phyloP scores from a whole-genome alignment of 2,797 vertebrate genomes.

The Pempheris klunzingeri region DNA sequence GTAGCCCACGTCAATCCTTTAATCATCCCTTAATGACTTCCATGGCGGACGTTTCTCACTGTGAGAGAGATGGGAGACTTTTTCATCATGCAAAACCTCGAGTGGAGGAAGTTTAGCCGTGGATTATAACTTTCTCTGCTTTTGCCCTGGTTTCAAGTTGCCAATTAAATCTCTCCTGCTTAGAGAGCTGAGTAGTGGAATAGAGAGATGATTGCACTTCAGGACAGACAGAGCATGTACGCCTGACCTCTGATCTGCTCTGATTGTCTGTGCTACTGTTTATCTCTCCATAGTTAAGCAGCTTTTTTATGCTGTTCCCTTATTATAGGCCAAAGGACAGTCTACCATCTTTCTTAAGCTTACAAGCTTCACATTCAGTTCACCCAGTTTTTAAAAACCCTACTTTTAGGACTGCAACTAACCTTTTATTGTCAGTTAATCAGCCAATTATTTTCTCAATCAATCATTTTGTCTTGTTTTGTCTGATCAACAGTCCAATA shows the following conservation, averaged over 20 bases:
- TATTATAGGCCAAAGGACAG: slow-evolving; percentile 22
- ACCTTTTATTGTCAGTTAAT: too few relatives aligned
- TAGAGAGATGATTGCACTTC: slow-evolving; percentile 15
- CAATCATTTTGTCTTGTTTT: background rate
- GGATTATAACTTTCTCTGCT: slow-evolving; percentile 12
- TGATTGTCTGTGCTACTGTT: slow-evolving; percentile 37
- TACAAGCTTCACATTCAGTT: background rate
- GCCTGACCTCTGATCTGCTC: slow-evolving; percentile 45
- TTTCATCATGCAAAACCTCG: slow-evolving; percentile 40
- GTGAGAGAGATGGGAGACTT: slow-evolving; percentile 23
- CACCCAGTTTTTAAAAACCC: background rate
- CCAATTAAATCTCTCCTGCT: slow-evolving; percentile 44
- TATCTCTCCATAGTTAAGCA: slow-evolving; percentile 48
- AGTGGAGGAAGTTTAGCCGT: slow-evolving; percentile 5
- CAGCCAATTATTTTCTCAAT: background rate
- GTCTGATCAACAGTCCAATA: too few relatives aligned
- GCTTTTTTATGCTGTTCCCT: slow-evolving; percentile 45
- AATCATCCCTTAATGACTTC: slow-evolving; percentile 43
- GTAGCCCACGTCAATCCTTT: slow-evolving; percentile 22
- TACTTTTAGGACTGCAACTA: background rate
- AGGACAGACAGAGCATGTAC: slow-evolving; percentile 9
- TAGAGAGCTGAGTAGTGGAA: background rate
- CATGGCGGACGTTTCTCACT: slow-evolving; percentile 20
- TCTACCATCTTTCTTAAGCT: background rate
- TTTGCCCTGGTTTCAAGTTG: slow-evolving; percentile 24